These are phyloP conservation scores for Corythaixoides concolor DNA, from an alignment of 2,113 vertebrate genomes.

Conservation along the genomic window DNA sequence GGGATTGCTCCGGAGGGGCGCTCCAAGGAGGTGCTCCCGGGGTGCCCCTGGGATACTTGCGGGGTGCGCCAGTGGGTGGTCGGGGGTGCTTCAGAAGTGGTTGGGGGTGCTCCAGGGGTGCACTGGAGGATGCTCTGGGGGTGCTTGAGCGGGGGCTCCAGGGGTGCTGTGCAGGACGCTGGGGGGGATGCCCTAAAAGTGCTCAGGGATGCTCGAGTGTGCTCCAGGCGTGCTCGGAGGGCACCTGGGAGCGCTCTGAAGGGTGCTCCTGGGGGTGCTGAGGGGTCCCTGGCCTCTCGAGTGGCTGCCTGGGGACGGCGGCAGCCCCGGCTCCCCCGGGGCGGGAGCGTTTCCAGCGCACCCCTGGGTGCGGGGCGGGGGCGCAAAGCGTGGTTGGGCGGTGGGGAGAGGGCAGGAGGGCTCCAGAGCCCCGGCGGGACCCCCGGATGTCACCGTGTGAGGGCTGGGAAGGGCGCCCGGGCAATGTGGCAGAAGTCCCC, in stretches of 20 bases:
- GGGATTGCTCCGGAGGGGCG: no score
- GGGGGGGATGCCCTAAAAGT: not conserved
- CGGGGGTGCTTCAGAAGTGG: not conserved
- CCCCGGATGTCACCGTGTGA: not conserved
- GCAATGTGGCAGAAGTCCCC: not conserved
- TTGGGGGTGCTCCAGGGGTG: not conserved
- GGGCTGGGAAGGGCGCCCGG: not conserved
- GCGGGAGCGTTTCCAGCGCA: not conserved
- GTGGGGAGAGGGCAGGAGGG: not conserved
- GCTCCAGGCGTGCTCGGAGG: not conserved
- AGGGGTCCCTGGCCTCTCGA: not conserved
- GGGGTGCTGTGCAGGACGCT: no score
- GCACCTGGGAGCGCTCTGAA: not conserved
- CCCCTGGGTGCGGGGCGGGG: not conserved
- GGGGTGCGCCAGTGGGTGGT: no score
- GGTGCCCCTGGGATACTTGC: no score
- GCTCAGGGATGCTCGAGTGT: not conserved
- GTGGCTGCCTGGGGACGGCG: not conserved
- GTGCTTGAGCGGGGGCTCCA: no score
- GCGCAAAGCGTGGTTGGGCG: not conserved
- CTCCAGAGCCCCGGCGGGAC: not conserved
- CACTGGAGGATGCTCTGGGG: no score
- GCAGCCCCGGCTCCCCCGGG: not conserved
- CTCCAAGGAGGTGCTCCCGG: no score
- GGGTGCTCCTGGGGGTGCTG: not conserved